Conservation (phyloP, 1,140 invertebrate genomes). For the Pinna nobilis region DNA sequence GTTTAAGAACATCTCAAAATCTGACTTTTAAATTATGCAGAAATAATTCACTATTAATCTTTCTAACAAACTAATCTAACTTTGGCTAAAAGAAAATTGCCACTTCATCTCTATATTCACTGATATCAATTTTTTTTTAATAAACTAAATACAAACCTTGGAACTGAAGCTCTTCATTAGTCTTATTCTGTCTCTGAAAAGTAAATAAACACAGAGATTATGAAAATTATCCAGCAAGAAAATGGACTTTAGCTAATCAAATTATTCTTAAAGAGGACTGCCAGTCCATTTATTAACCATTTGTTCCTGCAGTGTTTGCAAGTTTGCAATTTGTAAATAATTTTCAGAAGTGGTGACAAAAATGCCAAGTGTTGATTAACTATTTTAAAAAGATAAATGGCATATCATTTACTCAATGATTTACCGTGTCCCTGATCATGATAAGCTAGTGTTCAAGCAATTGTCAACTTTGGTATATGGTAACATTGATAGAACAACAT, state of each 20-base stretch:
- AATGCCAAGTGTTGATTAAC: too few relatives aligned
- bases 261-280: not conserved
- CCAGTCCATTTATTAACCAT: not conserved
- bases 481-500: too few relatives aligned
- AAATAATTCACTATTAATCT: not conserved
- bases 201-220: not conserved
- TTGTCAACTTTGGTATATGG: too few relatives aligned
- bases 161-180: slow-evolving; percentile 50
- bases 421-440: too few relatives aligned
- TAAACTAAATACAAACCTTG: slow-evolving; percentile 45
- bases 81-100: not conserved
- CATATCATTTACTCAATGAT: too few relatives aligned
- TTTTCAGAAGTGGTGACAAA: not conserved
- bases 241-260: not conserved
- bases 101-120: too few relatives aligned
- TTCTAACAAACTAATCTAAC: not conserved
- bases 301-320: not conserved
- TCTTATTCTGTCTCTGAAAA: slow-evolving; percentile 38
- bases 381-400: too few relatives aligned
- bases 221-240: not conserved
- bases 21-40: not conserved
- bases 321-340: not conserved
- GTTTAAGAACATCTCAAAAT: slow-evolving; percentile 7
- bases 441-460: too few relatives aligned
- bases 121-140: too few relatives aligned